A percentile compares a stretch with the other conserved stretches of the same genome.
phyloP scores from a whole-genome alignment of 2,888 invertebrate species.

The Xanthorhoe designata region DNA sequence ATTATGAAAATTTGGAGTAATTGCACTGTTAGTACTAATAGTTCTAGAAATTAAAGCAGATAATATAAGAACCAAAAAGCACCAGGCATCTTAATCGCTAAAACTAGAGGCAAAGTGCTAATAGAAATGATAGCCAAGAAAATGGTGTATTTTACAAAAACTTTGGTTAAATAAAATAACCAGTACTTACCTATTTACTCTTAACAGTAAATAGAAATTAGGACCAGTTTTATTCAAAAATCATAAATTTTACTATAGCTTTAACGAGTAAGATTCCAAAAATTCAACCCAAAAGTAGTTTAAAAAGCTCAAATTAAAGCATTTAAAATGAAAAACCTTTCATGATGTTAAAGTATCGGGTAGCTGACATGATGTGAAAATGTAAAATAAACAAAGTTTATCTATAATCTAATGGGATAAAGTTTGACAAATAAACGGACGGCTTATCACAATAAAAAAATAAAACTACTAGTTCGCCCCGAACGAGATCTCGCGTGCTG shows the following conservation, averaged over 20 bases:
- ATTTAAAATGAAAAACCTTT: too few species aligned
- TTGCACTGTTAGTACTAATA: too few species aligned
- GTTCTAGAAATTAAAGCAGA: too few species aligned
- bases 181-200: not conserved
- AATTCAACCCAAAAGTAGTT: not conserved
- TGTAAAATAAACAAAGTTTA: not conserved
- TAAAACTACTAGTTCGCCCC: too few species aligned
- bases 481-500: too few species aligned
- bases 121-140: too few species aligned
- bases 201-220: conserved; percentile 9
- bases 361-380: not conserved
- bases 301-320: not conserved
- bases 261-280: not conserved
- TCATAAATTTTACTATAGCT: not conserved
- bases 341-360: not conserved
- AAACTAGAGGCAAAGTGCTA: too few species aligned
- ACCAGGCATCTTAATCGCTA: too few species aligned
- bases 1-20: too few species aligned
- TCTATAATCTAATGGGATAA: conserved; percentile 43
- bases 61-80: too few species aligned
- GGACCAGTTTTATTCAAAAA: not conserved
- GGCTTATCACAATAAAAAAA: conserved; percentile 67
- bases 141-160: too few species aligned
- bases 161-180: too few species aligned
- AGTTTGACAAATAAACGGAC: conserved; percentile 75